phyloP scores from a whole-genome alignment of 1,140 invertebrate species.

The Caenorhabditis brenneri region DNA sequence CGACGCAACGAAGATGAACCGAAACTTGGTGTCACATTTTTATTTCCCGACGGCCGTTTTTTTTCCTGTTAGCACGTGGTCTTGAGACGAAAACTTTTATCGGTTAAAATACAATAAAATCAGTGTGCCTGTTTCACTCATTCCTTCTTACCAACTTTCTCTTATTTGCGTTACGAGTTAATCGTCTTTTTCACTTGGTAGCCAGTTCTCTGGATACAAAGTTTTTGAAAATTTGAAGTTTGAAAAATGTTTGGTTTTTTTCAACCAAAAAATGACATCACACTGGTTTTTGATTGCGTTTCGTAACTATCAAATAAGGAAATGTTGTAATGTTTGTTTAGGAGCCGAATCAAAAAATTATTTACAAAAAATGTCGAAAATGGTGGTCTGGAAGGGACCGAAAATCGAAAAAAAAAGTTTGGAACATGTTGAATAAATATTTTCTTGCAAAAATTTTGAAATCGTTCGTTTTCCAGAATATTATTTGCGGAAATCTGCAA shows the following conservation, averaged over 20 bases:
- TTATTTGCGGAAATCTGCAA: too few relatives aligned
- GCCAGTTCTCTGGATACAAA: background rate
- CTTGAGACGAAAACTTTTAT: constrained; percentile 38
- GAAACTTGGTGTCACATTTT: constrained; percentile 37
- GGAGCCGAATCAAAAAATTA: too few relatives aligned
- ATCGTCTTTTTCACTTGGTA: background rate
- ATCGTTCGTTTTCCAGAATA: background rate
- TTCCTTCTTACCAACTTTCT: background rate
- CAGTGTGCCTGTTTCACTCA: background rate
- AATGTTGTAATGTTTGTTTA: too few relatives aligned
- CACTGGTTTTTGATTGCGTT: background rate
- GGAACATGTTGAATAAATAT: too few relatives aligned
- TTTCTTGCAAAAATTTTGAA: background rate
- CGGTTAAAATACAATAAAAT: constrained; percentile 34
- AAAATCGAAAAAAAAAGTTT: too few relatives aligned
- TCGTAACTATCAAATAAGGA: background rate
- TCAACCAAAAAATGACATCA: background rate
- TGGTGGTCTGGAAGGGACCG: too few relatives aligned
- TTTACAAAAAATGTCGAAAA: too few relatives aligned
- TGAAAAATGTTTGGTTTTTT: background rate
- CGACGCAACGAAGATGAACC: constrained; percentile 28
- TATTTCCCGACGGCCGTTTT: constrained; percentile 24
- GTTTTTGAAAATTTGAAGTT: background rate
- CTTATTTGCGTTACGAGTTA: background rate
- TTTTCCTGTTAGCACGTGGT: constrained; percentile 38